Percentiles rank a stretch among this genome's conserved stretches.
phyloP scores from a whole-genome alignment of 2,888 invertebrate species.

The Cylloceria caligata region DNA sequence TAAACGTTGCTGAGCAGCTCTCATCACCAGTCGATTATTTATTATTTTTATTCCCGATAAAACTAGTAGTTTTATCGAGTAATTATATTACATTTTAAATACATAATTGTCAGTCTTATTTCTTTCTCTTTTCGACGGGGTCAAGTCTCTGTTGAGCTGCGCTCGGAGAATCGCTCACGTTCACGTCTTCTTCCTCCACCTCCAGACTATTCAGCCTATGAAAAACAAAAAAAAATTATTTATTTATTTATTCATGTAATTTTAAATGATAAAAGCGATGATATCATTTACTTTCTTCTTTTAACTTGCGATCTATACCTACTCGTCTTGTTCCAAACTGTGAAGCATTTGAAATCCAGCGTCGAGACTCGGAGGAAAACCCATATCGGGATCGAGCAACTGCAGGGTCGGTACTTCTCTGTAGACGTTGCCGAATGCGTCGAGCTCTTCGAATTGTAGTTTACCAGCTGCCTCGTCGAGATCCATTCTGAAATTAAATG shows the following conservation, averaged over 20 bases:
- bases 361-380: slow-evolving; percentile 86
- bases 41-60: background rate
- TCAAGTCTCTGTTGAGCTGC: slow-evolving; percentile 58
- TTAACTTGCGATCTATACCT: slow-evolving; percentile 68
- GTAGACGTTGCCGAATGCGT: slow-evolving; percentile 82
- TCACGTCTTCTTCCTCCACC: slow-evolving; percentile 80
- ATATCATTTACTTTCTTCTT: background rate
- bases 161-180: slow-evolving; percentile 77
- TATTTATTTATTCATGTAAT: slow-evolving; percentile 2
- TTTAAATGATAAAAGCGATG: background rate
- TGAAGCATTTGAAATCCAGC: slow-evolving; percentile 89
- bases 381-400: slow-evolving; percentile 82
- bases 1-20: background rate
- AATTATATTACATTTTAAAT: background rate
- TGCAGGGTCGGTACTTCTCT: slow-evolving; percentile 82
- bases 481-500: slow-evolving; percentile 76
- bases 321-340: slow-evolving; percentile 87
- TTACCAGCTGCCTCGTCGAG: slow-evolving; percentile 81
- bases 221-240: slow-evolving; percentile 29
- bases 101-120: slow-evolving; percentile 45
- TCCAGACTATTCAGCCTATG: slow-evolving; percentile 81
- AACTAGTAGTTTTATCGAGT: no score
- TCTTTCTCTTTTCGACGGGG: slow-evolving; percentile 65
- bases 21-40: background rate
- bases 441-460: slow-evolving; percentile 81